A percentile compares a stretch with the other conserved stretches of the same genome.
These are phyloP conservation scores for Furcula furcula DNA, from an alignment of 2,888 invertebrate species.

Conservation along the genomic window DNA sequence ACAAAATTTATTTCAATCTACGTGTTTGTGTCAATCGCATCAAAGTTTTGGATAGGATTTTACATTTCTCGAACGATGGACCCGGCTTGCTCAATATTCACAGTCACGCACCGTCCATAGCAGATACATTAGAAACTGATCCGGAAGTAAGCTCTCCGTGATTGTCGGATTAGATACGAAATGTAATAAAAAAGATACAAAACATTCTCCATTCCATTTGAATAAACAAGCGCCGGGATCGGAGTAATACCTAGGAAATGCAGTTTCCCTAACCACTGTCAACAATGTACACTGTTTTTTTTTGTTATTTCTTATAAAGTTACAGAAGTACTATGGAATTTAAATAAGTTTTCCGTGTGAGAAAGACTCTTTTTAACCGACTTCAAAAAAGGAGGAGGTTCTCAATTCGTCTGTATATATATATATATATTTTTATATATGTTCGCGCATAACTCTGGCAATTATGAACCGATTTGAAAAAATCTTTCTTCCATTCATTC, in stretches of 20 bases:
- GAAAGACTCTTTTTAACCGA: too few relatives aligned
- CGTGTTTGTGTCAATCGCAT: conserved; percentile 19
- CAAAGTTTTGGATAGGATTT: conserved; percentile 3
- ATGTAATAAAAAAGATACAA: conserved; percentile 44
- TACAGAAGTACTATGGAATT: too few relatives aligned
- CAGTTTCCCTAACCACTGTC: too few relatives aligned
- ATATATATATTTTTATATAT: too few relatives aligned
- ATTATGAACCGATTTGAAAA: too few relatives aligned
- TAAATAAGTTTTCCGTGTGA: too few relatives aligned
- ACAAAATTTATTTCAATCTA: conserved; percentile 53
- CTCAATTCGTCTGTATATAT: too few relatives aligned
- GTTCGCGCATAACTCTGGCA: too few relatives aligned
- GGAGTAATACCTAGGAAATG: neutral
- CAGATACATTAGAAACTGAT: conserved; percentile 62
- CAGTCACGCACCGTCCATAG: conserved; percentile 62
- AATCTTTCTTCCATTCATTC: too few relatives aligned
- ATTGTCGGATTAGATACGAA: conserved; percentile 58
- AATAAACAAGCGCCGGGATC: conserved; percentile 25
- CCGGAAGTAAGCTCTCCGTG: conserved; percentile 54
- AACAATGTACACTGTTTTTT: too few relatives aligned
- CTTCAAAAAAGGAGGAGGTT: too few relatives aligned
- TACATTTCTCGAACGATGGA: conserved; percentile 6
- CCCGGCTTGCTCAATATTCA: conserved; percentile 52
- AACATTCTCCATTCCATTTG: conserved; percentile 31
- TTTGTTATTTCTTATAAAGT: too few relatives aligned